Evolutionary conservation across 2,113 vertebrate genomes (phyloP), one percentile per base, ranked within the genome.

Genomic region (Aix galericulata): DNA sequence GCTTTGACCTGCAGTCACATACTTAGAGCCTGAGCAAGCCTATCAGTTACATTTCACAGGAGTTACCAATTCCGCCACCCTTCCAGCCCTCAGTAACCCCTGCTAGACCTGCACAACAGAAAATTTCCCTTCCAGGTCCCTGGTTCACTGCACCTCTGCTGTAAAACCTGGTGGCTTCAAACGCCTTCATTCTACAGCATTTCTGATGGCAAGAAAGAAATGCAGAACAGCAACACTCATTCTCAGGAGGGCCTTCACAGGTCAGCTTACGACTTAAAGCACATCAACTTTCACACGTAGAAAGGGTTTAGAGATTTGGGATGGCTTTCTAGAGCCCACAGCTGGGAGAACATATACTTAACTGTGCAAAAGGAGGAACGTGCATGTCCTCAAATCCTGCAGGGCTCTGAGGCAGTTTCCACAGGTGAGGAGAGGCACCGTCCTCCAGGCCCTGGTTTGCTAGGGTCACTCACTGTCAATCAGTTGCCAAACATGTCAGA

Each of bases 11-110:
- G 58, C 77, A 34, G 84, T 72, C 95, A 79, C 77, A 13, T 79
- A 84, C 64, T 82, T 85, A 48, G 77, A 93, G 76, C 73, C 46
- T 89, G 93, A 82, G 66, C 86, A 92, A 50, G 60, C 78, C 89
- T 91, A 72, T 32, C 95, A 16, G 89, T 92, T 95, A 84, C 94
- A 84, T 89, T 93, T 84, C 86, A 76, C 15, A 64, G 77, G 52
- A 78, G 89, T 82, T 85, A 89, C 75, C 66, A 73, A 95, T 38
- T 67, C 83, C 71, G 76, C 14, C 69, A 26, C 69, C 1, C 0
- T 4, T 48, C 88, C 86, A 83, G 77, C 48, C 38, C 23, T 3
- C 73, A 72, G 83, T 92, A 96, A 96, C 83, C 94, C 92, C 91
- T 96, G 62, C 66, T n/a, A 36, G 74, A 66, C 81, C 84, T 69